A percentile compares a stretch with the other conserved stretches of the same genome.
phyloP scores from a whole-genome alignment of 2,113 vertebrate species.

The Genyomyrus donnyi region DNA sequence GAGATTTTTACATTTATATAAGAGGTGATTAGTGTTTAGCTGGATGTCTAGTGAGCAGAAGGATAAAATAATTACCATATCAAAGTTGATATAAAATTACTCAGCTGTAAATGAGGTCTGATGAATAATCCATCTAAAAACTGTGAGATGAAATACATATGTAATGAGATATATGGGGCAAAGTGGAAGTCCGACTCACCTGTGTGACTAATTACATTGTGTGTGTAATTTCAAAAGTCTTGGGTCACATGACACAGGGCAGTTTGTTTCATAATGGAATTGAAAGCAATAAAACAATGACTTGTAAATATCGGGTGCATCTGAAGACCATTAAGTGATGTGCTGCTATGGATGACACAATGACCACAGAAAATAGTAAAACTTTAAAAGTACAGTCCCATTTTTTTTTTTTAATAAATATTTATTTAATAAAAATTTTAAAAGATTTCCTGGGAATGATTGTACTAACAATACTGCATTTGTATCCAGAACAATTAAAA shows the following conservation, averaged over 20 bases:
- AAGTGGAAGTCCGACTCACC: not conserved
- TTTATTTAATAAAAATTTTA: not conserved
- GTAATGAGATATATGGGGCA: not conserved
- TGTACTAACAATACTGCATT: not conserved
- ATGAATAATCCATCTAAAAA: conserved; percentile 37
- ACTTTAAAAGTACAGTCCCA: not conserved
- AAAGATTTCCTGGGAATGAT: not conserved
- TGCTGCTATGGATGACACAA: not conserved
- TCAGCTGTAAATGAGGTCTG: conserved; percentile 38
- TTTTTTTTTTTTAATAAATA: not conserved
- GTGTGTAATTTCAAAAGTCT: not conserved
- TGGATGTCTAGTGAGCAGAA: conserved; percentile 26
- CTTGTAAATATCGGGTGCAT: not conserved
- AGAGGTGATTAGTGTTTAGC: conserved; percentile 25
- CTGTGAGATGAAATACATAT: conserved; percentile 27
- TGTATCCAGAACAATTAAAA: not conserved
- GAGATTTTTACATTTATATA: conserved; percentile 2
- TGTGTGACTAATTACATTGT: not conserved
- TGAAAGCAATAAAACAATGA: not conserved
- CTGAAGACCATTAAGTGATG: not conserved
- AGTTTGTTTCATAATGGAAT: not conserved
- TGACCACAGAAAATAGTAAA: not conserved
- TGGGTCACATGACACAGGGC: not conserved
- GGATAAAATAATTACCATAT: conserved; percentile 33
- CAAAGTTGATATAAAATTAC: conserved; percentile 45